Evolutionary conservation across 2,797 vertebrate species (phyloP), one percentile per base, ranked within the genome.

Genomic region (Alectoris magna): DNA sequence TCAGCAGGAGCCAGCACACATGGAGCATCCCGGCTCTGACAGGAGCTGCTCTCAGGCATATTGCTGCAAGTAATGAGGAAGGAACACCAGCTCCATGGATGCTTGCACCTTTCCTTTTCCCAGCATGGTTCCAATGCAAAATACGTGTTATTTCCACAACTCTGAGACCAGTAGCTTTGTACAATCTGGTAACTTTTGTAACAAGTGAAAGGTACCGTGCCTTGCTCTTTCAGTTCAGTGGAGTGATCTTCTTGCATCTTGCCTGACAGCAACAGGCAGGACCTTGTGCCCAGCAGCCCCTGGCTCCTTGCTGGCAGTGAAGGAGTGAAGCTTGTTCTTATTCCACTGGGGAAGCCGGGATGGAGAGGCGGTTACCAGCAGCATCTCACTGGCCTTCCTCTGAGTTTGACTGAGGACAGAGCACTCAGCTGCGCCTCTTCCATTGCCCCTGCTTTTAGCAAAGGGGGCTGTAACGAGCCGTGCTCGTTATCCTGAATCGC

Each of bases 71-170:
- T 95, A 92, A 92, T 77, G 71, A 93, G 71, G 55, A 74, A 86
- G 63, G 79, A 94, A n/a, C 67, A 58, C 0, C 43, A 74, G 39
- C 73, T 94, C 81, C 38, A 10, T 78, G 87, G 91, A 91, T 73
- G 58, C 87, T 95, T 68, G 56, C 38, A 43, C 62, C 58, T 91
- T 84, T 91, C 94, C 64, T 91, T 77, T 86, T 88, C 95, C 76
- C 89, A 93, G 89, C 87, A 24, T 68, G 89, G 91, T 89, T 44
- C 86, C 39, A 64, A 68, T 77, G 80, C 73, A 31, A 87, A 74
- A 43, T 19, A 59, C 49, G 87, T 13, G 41, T 81, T 92, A 60
- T 72, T 87, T 96, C 92, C 76, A 34, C 64, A 79, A 8, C 39
- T 74, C 60, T 17, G 71, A 90, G 90, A 44, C 44, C 4, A 0